phyloP scores from a whole-genome alignment of 2,888 invertebrate genomes.

The Harmothoe impar region DNA sequence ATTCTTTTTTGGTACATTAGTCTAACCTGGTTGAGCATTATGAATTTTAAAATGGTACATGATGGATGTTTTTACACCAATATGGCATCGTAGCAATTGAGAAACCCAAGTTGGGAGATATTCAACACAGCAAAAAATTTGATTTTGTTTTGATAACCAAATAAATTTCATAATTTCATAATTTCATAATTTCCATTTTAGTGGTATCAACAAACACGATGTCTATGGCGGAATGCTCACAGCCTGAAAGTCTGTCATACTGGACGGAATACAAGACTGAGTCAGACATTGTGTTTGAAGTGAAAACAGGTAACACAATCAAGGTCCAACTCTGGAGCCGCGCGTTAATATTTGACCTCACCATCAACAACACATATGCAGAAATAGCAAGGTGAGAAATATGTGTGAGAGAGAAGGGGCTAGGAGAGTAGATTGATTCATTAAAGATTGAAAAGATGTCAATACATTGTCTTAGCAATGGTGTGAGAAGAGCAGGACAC shows the following conservation, averaged over 20 bases:
- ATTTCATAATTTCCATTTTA: background rate
- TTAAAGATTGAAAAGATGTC: too few relatives aligned
- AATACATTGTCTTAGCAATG: too few relatives aligned
- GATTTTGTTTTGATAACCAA: background rate
- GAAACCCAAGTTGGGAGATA: too few relatives aligned
- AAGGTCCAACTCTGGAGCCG: constrained; percentile 2
- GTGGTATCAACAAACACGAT: background rate
- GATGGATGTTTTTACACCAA: too few relatives aligned
- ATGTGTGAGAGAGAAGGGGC: too few relatives aligned
- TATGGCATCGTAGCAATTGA: too few relatives aligned
- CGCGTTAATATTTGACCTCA: background rate
- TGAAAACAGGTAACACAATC: background rate
- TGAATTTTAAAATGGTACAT: too few relatives aligned
- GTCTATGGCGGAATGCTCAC: background rate
- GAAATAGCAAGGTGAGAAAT: background rate
- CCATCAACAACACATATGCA: constrained; percentile 25
- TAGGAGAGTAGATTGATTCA: too few relatives aligned
- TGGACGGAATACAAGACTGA: background rate
- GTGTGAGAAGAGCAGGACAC: too few relatives aligned
- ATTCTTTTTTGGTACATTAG: too few relatives aligned
- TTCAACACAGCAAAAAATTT: background rate
- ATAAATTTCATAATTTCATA: too few relatives aligned
- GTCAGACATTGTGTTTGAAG: constrained; percentile 1
- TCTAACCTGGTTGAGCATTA: too few relatives aligned
- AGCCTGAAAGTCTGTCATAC: background rate